Evolutionary conservation across 2,888 invertebrate species (phyloP).

Genomic region (Andricus curvator): DNA sequence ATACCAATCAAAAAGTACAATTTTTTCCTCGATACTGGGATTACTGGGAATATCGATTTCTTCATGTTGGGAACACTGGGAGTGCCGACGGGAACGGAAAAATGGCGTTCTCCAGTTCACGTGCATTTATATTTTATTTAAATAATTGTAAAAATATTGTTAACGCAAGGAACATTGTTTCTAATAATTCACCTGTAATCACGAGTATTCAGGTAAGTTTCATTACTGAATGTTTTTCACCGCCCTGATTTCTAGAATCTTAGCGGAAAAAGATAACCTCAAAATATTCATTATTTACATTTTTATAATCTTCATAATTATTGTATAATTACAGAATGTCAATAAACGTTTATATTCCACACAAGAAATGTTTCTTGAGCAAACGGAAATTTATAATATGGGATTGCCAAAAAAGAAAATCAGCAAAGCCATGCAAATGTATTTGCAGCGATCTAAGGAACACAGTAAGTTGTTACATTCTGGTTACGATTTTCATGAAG

Average conservation of each 20-base stretch:
- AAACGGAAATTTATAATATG: not conserved
- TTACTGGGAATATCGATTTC: no score
- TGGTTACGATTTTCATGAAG: not conserved
- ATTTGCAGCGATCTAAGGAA: constrained; percentile 89
- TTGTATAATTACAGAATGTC: constrained; percentile 8
- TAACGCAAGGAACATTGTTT: not conserved
- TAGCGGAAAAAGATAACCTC: not conserved
- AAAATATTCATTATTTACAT: constrained; percentile 1
- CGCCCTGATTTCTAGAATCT: not conserved
- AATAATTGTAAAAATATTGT: constrained; percentile 18
- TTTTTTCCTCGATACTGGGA: no score
- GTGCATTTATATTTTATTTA: constrained; percentile 32
- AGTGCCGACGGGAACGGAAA: not conserved
- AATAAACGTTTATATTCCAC: constrained; percentile 15
- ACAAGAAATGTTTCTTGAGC: not conserved
- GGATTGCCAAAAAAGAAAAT: constrained; percentile 79
- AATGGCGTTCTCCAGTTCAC: constrained; percentile 30
- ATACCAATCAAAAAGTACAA: no score
- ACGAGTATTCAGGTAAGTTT: not conserved
- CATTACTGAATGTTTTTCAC: not conserved
- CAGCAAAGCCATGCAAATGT: constrained; percentile 94
- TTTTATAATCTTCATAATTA: not conserved
- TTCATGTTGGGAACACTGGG: no score
- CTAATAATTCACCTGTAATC: not conserved
- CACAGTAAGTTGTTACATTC: constrained; percentile 80